These are phyloP conservation scores for Suricata suricatta DNA, from an alignment of 2,113 vertebrate species.

Conservation along the genomic window DNA sequence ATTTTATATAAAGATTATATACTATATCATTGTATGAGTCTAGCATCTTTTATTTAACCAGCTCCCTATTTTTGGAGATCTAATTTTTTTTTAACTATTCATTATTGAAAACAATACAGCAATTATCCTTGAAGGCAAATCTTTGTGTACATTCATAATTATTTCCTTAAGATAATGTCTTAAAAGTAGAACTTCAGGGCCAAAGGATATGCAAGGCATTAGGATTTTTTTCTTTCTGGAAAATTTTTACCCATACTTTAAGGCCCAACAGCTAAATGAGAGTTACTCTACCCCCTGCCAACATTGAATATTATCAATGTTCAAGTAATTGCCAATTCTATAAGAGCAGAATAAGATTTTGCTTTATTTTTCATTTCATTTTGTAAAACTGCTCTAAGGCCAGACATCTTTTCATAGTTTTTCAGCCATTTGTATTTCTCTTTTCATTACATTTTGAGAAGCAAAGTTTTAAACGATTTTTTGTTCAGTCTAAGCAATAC, in stretches of 20 bases:
- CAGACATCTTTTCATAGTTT: neutral
- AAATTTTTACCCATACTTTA: neutral
- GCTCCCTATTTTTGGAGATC: neutral
- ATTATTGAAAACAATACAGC: neutral
- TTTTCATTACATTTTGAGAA: slow-evolving; percentile 41
- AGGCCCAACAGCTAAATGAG: neutral
- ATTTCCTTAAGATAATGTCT: slow-evolving; percentile 29
- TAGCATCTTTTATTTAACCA: neutral
- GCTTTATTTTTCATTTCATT: neutral
- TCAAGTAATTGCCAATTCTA: neutral
- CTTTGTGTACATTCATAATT: neutral
- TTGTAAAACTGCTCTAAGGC: neutral
- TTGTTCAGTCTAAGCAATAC: neutral
- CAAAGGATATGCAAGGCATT: neutral
- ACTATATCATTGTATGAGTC: neutral
- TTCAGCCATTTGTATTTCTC: neutral
- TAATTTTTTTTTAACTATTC: neutral
- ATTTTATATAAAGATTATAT: neutral
- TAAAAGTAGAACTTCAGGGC: slow-evolving; percentile 19
- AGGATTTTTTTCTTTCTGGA: neutral
- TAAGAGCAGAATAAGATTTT: slow-evolving; percentile 23
- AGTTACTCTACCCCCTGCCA: neutral
- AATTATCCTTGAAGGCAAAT: neutral
- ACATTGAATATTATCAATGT: neutral
- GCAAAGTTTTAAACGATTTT: slow-evolving; percentile 8